Conservation (phyloP, 2,888 invertebrate genomes). For the Troilus luridus region DNA sequence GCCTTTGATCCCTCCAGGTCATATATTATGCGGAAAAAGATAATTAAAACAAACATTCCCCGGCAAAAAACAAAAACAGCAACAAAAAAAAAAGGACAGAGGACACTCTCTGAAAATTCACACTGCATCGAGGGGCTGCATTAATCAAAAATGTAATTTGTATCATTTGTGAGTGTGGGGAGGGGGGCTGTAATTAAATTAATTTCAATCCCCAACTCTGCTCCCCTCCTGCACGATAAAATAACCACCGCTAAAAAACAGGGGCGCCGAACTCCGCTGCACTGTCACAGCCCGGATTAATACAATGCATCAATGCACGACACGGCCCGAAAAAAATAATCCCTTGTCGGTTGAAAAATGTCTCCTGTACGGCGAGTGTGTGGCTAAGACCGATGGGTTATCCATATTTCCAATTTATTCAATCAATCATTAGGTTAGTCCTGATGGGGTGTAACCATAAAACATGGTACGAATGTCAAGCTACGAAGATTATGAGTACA, state of each 20-base stretch:
- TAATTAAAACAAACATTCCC: constrained; percentile 44
- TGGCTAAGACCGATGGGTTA: background rate
- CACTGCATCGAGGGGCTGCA: constrained; percentile 39
- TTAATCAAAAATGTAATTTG: constrained; percentile 57
- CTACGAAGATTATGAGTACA: no score
- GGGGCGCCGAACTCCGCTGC: constrained; percentile 13
- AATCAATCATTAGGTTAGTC: background rate
- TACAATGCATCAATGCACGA: constrained; percentile 38
- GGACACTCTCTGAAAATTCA: constrained; percentile 20
- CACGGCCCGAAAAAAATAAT: background rate
- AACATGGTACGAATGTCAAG: no score
- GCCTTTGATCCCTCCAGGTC: constrained; percentile 18
- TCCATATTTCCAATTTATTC: background rate
- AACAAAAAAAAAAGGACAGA: background rate
- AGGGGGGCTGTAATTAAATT: constrained; percentile 46
- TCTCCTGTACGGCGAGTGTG: background rate
- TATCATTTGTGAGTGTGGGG: constrained; percentile 38
- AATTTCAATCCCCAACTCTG: constrained; percentile 15
- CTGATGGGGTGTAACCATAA: no score
- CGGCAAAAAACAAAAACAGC: background rate
- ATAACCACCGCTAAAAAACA: constrained; percentile 47
- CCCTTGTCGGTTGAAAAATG: background rate
- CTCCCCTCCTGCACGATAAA: constrained; percentile 34
- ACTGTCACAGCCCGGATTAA: constrained; percentile 40
- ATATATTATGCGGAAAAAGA: constrained; percentile 41